These are phyloP conservation scores for Pangasius djambal DNA, from an alignment of 2,797 vertebrate species.

Conservation along the genomic window DNA sequence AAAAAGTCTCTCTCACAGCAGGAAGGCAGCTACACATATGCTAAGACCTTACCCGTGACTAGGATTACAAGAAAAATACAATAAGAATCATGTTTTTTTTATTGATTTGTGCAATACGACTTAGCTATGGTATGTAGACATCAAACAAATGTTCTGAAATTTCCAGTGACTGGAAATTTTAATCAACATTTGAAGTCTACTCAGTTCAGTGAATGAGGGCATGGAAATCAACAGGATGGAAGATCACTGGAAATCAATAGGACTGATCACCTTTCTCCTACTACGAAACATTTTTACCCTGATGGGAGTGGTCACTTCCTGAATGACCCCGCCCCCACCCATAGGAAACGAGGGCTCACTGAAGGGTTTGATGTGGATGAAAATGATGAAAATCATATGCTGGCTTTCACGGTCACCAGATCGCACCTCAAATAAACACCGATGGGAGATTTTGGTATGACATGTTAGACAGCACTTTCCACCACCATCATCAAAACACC, in stretches of 20 bases:
- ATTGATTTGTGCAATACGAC: background rate
- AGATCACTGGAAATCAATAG: background rate
- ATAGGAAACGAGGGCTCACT: background rate
- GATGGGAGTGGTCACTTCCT: background rate
- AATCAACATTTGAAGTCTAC: background rate
- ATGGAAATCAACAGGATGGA: background rate
- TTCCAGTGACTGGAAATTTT: background rate
- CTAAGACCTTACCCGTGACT: constrained; percentile 24
- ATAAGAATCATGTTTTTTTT: background rate
- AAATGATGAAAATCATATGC: background rate
- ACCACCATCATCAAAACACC: background rate
- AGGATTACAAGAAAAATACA: constrained; percentile 19
- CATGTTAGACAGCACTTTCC: background rate
- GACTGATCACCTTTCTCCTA: background rate
- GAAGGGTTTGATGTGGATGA: background rate
- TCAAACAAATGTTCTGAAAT: background rate
- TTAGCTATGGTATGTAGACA: background rate
- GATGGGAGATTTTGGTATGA: background rate
- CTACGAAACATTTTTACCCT: background rate
- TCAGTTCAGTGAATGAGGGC: background rate
- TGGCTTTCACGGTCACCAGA: background rate
- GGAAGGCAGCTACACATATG: constrained; percentile 13
- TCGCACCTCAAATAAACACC: background rate
- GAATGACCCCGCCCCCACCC: background rate
- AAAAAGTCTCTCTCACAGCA: constrained; percentile 25